These are phyloP conservation scores for Drosophila demipolita DNA, from an alignment of 2,888 invertebrate species.

Conservation along the genomic window DNA sequence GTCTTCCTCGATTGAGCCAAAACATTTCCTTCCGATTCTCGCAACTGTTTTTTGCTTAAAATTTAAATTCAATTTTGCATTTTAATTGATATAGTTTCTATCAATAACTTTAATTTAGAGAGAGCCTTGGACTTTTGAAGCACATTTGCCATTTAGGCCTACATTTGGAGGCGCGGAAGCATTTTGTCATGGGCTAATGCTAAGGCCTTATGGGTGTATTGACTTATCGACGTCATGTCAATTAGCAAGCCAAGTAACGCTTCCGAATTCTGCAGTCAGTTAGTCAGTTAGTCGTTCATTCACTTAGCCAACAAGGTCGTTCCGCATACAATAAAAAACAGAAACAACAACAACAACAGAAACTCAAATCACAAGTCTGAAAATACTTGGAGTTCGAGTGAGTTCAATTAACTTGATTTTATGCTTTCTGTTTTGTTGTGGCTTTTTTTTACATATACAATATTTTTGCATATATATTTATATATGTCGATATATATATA, in stretches of 20 bases:
- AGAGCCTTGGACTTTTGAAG: constrained; percentile 25
- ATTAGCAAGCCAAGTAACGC: constrained; percentile 49
- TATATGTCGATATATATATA: not conserved
- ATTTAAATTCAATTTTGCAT: not conserved
- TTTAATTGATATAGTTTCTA: not conserved
- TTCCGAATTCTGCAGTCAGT: constrained; percentile 59
- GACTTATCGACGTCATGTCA: constrained; percentile 69
- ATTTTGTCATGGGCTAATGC: constrained; percentile 27
- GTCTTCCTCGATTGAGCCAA: not conserved
- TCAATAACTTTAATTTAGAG: not conserved
- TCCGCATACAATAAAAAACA: constrained; percentile 59
- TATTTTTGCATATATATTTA: not conserved
- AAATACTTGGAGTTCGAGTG: constrained; percentile 44
- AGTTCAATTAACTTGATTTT: constrained; percentile 74
- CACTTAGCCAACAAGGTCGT: constrained; percentile 70
- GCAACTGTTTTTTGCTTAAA: not conserved
- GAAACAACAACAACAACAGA: not conserved
- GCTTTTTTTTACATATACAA: not conserved
- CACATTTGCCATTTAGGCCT: constrained; percentile 30
- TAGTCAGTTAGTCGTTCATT: constrained; percentile 37
- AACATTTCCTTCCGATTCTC: not conserved
- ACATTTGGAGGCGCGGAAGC: constrained; percentile 38
- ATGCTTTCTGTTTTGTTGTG: constrained; percentile 8
- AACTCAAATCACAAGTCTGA: constrained; percentile 17
- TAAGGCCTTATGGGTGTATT: constrained; percentile 56